Evolutionary conservation across 1,140 invertebrate genomes (phyloP), one percentile per base, ranked within the genome.

Genomic region (Drosophila pectinifera): DNA sequence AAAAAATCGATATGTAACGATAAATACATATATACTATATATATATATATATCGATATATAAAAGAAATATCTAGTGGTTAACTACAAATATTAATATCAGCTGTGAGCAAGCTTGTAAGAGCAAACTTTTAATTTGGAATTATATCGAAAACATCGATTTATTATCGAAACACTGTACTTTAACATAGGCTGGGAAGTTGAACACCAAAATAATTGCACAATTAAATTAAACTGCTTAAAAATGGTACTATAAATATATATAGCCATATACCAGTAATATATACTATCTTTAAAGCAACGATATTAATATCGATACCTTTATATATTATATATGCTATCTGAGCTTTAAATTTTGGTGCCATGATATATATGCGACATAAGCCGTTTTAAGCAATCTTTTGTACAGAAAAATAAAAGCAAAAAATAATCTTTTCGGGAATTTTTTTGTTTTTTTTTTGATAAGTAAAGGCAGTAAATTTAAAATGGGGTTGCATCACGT

Each of bases 401-500:
- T 20, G 31, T 53, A 53, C 31, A 36, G 18, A 36, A 14, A 51
- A 28, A 22, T 1, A 22, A 28, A 28, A 7, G 1, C 26, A 28
- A 31, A 16, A 53, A 36, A 53, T 53, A 36, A 53, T 53, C 49
- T 18, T 7, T 41, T 13, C n/a, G n/a, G n/a, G n/a, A n/a, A n/a
- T n/a, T 41, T 16, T 41, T 26, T 4, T 3, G 1, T 22, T 42
- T 13, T 6, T 3, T 42, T 46, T 48, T 28, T 13, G 34, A 36
- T n/a, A 10, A 20, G 49, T 22, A 53, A 22, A 53, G 49, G 49
- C 49, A 36, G 49, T 53, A 53, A 53, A 53, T 53, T 53, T 53
- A 53, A 53, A 53, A 53, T 36, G 36, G 49, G 49, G 31, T n/a
- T 68, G 46, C 61, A 56, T 20, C 26, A 34, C 31, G 56, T 59